A percentile compares a stretch with the other conserved stretches of the same genome.
Conservation (phyloP, 2,797 vertebrate species). For the Periparus ater region DNA sequence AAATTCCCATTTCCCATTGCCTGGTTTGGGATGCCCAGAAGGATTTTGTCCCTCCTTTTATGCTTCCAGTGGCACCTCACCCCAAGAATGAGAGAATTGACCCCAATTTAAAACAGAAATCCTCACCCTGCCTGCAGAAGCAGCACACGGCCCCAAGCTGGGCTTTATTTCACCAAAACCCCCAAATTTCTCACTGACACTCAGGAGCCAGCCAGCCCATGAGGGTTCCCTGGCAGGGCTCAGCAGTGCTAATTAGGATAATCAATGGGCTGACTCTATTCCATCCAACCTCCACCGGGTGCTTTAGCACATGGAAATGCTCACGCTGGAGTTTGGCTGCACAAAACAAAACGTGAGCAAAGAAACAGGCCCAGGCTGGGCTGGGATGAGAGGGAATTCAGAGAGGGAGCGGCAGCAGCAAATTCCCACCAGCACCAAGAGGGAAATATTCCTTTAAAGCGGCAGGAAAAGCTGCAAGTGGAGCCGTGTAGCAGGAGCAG, state of each 20-base stretch:
- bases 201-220: background rate
- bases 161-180: background rate
- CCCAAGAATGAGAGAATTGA: background rate
- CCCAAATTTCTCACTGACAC: accelerated
- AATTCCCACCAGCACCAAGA: accelerated
- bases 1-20: background rate
- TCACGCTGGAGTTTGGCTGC: background rate
- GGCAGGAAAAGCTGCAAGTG: background rate
- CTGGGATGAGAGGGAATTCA: accelerated
- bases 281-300: background rate
- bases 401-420: accelerated
- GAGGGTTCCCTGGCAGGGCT: background rate
- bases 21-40: background rate
- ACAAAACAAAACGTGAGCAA: background rate
- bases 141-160: background rate
- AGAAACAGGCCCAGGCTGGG: background rate
- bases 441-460: accelerated
- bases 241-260: background rate
- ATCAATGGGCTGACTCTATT: background rate
- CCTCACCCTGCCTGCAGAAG: background rate
- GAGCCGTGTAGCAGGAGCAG: background rate
- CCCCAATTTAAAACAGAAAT: background rate
- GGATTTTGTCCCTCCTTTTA: background rate
- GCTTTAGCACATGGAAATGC: background rate
- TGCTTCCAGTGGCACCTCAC: background rate